Percentiles rank a stretch among this genome's conserved stretches.
Evolutionary conservation across 2,797 vertebrate genomes (phyloP).

Genomic region (Kryptopterus vitreolus): DNA sequence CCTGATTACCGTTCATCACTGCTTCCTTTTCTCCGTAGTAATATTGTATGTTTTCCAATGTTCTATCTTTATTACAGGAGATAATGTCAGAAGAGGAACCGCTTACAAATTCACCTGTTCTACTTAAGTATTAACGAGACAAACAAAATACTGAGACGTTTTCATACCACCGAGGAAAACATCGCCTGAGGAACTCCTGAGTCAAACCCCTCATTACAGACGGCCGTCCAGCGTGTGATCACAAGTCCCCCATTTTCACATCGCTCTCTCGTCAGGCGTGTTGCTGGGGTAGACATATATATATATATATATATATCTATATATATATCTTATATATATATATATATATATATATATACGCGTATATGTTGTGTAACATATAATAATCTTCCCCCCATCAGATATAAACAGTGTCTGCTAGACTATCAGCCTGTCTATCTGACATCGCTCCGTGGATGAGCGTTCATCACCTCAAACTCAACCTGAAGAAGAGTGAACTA

Average conservation of each 20-base stretch:
- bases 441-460: no score
- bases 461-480: no score
- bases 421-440: no score
- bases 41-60: slow-evolving; percentile 32
- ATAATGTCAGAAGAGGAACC: slow-evolving; percentile 64
- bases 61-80: slow-evolving; percentile 57
- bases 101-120: slow-evolving; percentile 52
- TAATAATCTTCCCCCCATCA: no score
- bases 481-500: no score
- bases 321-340: background rate
- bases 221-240: slow-evolving; percentile 20
- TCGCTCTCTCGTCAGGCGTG: background rate
- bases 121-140: slow-evolving; percentile 64
- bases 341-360: no score
- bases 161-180: slow-evolving; percentile 51
- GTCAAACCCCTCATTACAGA: slow-evolving; percentile 45
- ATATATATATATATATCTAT: no score
- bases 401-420: no score
- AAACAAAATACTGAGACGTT: slow-evolving; percentile 59
- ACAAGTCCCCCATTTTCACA: slow-evolving; percentile 25
- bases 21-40: slow-evolving; percentile 18
- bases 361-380: no score
- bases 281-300: background rate
- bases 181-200: slow-evolving; percentile 42
- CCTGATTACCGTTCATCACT: slow-evolving; percentile 40